phyloP scores from a whole-genome alignment of 30 jellyfish, hydroid and myxozoan species.

The Chironex yamaguchii region DNA sequence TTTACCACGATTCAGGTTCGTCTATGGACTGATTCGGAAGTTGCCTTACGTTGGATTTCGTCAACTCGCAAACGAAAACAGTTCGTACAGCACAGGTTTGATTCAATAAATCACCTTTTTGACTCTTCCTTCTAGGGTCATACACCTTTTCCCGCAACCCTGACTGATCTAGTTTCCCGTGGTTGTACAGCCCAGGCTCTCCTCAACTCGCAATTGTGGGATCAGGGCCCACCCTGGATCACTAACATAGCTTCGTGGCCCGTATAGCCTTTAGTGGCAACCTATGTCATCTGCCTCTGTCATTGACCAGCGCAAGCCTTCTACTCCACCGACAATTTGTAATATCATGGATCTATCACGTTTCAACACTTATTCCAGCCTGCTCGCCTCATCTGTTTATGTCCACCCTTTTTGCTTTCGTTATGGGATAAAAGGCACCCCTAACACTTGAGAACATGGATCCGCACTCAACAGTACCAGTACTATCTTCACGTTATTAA shows the following conservation, averaged over 20 bases:
- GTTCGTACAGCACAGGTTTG: slow-evolving; percentile 27
- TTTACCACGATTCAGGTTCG: slow-evolving; percentile 3
- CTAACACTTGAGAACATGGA: slow-evolving; percentile 19
- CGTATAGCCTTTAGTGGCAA: slow-evolving; percentile 34
- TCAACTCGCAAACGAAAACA: slow-evolving; percentile 27
- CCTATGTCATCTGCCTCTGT: slow-evolving; percentile 7
- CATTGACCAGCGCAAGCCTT: slow-evolving; percentile 1
- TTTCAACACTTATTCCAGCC: slow-evolving; percentile 14
- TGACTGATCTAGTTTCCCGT: slow-evolving; percentile 6
- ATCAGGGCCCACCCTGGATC: slow-evolving; percentile 27
- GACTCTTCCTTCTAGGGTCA: slow-evolving; percentile 42
- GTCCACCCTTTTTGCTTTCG: slow-evolving; percentile 24
- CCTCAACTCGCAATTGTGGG: slow-evolving; percentile 2
- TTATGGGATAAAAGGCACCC: slow-evolving; percentile 12
- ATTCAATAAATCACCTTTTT: background rate
- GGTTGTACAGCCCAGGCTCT: slow-evolving; percentile 32
- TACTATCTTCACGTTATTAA: slow-evolving; percentile 12
- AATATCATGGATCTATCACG: background rate
- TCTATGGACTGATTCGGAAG: slow-evolving; percentile 43
- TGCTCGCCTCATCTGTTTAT: slow-evolving; percentile 12
- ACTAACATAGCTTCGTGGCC: slow-evolving; percentile 31
- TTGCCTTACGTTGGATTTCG: slow-evolving; percentile 20
- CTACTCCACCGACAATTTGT: background rate
- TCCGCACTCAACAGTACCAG: background rate
- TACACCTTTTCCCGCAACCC: slow-evolving; percentile 19